Evolutionary conservation across 2,888 invertebrate genomes (phyloP).

Genomic region (Palloptera scutellata): DNA sequence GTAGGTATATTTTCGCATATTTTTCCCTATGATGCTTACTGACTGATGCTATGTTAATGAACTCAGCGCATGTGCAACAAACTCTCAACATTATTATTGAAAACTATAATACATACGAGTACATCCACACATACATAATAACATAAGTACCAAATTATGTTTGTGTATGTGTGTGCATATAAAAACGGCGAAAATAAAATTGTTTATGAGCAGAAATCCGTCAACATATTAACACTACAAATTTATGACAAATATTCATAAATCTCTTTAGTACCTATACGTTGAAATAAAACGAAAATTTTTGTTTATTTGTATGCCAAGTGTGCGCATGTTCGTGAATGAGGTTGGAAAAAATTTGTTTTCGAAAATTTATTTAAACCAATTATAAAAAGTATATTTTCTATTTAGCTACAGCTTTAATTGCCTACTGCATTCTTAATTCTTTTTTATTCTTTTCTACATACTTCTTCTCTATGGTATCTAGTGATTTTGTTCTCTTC

Average conservation of each 20-base stretch:
- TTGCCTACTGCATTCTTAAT: no score
- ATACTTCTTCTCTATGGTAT: no score
- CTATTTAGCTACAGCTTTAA: no score
- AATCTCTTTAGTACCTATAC: constrained; percentile 33
- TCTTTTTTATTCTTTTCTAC: no score
- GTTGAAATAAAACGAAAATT: no score
- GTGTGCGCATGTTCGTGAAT: no score
- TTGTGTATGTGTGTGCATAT: background rate
- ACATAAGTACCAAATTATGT: background rate
- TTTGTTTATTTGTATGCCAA: no score
- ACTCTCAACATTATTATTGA: constrained; percentile 50
- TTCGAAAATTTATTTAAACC: no score
- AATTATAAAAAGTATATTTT: no score
- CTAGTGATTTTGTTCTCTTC: no score
- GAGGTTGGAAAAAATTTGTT: no score
- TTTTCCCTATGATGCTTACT: constrained; percentile 8
- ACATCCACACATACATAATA: background rate
- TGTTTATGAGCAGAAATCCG: constrained; percentile 56
- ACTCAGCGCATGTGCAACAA: constrained; percentile 49
- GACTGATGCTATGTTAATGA: constrained; percentile 53
- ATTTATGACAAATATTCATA: constrained; percentile 39
- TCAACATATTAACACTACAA: constrained; percentile 57
- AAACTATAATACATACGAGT: constrained; percentile 50
- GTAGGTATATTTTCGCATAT: background rate
- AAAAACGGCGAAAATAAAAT: constrained; percentile 23